Conservation (phyloP, 2,113 vertebrate genomes). For the Tachysurus vachellii region DNA sequence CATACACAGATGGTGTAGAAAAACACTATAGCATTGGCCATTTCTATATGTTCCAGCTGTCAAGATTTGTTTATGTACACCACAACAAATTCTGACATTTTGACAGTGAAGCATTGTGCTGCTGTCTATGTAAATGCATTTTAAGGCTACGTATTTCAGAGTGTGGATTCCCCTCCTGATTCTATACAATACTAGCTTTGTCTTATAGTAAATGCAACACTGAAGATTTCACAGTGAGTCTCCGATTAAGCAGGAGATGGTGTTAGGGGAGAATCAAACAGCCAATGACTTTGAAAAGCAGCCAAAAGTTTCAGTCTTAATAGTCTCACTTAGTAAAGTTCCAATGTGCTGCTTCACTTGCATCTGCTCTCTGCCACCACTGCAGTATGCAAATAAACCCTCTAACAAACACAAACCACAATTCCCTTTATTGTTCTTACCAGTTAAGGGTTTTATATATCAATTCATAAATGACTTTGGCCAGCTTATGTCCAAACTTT, state of each 20-base stretch:
- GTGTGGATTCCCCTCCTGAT: neutral
- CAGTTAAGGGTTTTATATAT: neutral
- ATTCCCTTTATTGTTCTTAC: neutral
- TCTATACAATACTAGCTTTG: neutral
- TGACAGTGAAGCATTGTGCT: neutral
- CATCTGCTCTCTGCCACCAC: neutral
- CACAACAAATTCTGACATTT: slow-evolving; percentile 12
- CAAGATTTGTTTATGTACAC: neutral
- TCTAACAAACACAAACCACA: neutral
- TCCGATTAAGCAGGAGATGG: neutral
- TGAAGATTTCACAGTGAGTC: neutral
- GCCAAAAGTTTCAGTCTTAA: neutral
- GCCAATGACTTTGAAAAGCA: neutral
- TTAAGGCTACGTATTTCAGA: neutral
- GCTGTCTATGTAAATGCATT: slow-evolving; percentile 2
- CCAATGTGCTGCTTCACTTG: neutral
- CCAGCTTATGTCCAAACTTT: neutral
- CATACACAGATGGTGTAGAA: neutral
- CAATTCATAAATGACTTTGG: neutral
- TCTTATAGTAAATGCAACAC: neutral
- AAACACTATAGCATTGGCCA: neutral
- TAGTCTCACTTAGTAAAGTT: neutral
- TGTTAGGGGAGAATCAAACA: neutral
- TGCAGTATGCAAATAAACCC: neutral
- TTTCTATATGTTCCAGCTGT: slow-evolving; percentile 3